Percentiles rank a stretch among this genome's conserved stretches.
These are phyloP conservation scores for Monoplex corrugatus DNA, from an alignment of 2,888 invertebrate genomes.

Conservation along the genomic window DNA sequence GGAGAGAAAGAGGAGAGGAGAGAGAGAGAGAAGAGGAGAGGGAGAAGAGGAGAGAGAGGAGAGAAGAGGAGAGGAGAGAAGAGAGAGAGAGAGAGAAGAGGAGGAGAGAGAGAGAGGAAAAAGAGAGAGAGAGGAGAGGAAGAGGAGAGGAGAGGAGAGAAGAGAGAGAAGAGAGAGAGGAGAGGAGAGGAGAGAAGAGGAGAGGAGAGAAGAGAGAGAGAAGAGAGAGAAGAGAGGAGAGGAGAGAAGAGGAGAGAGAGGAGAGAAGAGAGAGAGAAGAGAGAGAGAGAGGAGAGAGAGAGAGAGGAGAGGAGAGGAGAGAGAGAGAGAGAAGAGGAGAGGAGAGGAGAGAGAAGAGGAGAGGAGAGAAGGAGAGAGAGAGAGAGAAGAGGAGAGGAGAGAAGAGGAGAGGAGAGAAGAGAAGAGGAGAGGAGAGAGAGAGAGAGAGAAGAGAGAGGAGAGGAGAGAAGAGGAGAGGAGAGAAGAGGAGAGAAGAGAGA, in stretches of 20 bases:
- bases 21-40: neutral
- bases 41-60: too few relatives aligned
- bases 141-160: too few relatives aligned
- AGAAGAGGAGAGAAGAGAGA: neutral
- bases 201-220: too few relatives aligned
- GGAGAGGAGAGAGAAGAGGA: neutral
- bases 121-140: too few relatives aligned
- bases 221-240: too few relatives aligned
- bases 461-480: neutral
- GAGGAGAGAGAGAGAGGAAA: too few relatives aligned
- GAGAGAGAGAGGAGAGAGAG: too few relatives aligned
- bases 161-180: too few relatives aligned
- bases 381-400: neutral
- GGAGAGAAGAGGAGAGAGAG: neutral
- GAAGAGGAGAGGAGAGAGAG: neutral
- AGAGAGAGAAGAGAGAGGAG: neutral
- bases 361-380: neutral
- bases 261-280: neutral
- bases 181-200: too few relatives aligned
- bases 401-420: neutral
- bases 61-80: too few relatives aligned
- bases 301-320: neutral
- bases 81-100: too few relatives aligned
- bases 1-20: neutral
- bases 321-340: neutral